Evolutionary conservation across 2,797 vertebrate genomes (phyloP), one percentile per base, ranked within the genome.

Genomic region (Thaleichthys pacificus): DNA sequence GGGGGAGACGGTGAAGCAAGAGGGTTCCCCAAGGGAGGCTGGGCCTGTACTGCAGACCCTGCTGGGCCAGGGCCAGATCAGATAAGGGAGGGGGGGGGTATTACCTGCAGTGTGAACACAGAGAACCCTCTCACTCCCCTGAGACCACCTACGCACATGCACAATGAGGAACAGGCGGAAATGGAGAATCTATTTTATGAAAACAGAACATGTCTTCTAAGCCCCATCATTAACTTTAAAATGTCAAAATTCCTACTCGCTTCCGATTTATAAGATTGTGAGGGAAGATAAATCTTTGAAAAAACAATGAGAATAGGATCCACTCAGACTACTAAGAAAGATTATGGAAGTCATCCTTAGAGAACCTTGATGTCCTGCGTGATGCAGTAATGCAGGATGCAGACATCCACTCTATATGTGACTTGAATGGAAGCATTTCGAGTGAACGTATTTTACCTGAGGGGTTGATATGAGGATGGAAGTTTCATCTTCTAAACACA

Each of bases 11-110:
- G 66, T 9, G 42, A 72, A 72, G 58, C 19, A 51, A 75, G 63
- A 72, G 67, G 76, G 77, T 77, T 76, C 84, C 78, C 72, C 19
- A 32, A 35, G 76, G 77, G 79, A 75, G 28, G 77, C 30, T 63
- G 61, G 76, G 76, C 58, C 61, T 70, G 21, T 63, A 69, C 65
- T 38, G 69, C 61, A 77, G 84, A 85, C 49, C 9, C 38, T 2
- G 21, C 38, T 82, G 80, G 88, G 81, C 74, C 6, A 3, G 2
- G 51, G 82, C 87, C 89, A 90, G 74, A 91, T 91, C 88, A 84
- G 90, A 91, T 90, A 90, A 47, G 8, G 38, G 8, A 58, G 60
- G 72, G 69, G 51, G 56, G 77, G 79, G 28, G 83, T 77, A 60
- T 66, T 86, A 86, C 87, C 84, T 87, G 86, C 82, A 77, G 77